Evolutionary conservation across 2,113 vertebrate species (phyloP), one percentile per base, ranked within the genome.

Genomic region (Xiphophorus hellerii): DNA sequence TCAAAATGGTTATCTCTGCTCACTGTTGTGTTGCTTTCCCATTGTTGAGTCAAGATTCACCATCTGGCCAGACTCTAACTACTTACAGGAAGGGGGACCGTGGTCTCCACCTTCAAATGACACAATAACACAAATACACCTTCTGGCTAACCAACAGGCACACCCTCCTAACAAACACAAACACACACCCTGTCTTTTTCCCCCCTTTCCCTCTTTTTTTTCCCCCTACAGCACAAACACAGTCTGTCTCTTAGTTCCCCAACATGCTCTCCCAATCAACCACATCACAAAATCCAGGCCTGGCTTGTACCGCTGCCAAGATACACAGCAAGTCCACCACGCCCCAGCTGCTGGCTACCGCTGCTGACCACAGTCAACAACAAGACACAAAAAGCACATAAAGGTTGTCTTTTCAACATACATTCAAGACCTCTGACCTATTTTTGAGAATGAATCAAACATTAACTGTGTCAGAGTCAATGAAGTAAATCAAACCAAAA

Each of bases 41-140:
- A 22, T 22, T 70, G 1, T 12, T 37, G 63, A 82, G 66, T 71
- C 39, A 70, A 80, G 73, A 78, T 75, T 75, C 66, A 69, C 78
- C 70, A 79, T 84, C 68, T 82, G 77, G 77, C 65, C 29, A 9
- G 35, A 48, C 20, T 74, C 71, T 78, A 78, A 82, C 74, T 66
- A 70, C 44, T 80, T 80, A 87, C 75, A 92, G 89, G 87, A 91
- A 90, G 64, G 69, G 77, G 75, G 87, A 84, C 60, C 81, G 51
- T 72, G 66, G 74, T 80, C 86, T 88, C 74, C 80, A 78, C 77
- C 70, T 84, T 68, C 39, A 77, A 90, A 58, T n/a, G 39, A 83
- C 74, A 88, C 85, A 88, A 78, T 76, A 71, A 85, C 71, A 86
- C 82, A 86, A 75, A 84, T 14, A 87, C 80, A 82, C 77, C 73